These are phyloP conservation scores for Acleris cristana DNA, from an alignment of 2,888 invertebrate genomes.

Conservation along the genomic window DNA sequence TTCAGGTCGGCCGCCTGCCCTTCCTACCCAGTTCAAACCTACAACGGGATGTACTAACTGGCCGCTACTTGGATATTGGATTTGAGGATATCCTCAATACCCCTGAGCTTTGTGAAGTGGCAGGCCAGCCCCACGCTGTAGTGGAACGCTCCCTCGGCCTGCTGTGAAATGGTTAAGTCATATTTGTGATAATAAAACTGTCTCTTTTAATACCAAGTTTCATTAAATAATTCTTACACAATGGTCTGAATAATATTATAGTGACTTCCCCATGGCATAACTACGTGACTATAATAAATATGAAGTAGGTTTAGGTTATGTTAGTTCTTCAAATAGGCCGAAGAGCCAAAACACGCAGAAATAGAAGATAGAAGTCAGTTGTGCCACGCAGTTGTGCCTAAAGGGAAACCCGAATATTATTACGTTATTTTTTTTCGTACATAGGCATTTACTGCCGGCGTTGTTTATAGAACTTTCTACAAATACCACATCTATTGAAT, in stretches of 20 bases:
- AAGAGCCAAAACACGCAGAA: too few species aligned
- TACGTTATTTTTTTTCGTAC: not conserved
- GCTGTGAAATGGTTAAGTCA: conserved; percentile 58
- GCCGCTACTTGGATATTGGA: conserved; percentile 89
- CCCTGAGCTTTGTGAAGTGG: conserved; percentile 88
- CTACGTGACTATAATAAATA: too few species aligned
- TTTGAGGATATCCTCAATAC: conserved; percentile 91
- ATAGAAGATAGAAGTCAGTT: too few species aligned
- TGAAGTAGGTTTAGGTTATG: too few species aligned
- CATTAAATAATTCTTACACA: not conserved
- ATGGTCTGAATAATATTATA: not conserved
- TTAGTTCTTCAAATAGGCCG: too few species aligned
- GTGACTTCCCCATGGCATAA: too few species aligned
- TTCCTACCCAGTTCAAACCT: conserved; percentile 88
- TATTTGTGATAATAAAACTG: conserved; percentile 36
- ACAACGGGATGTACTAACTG: conserved; percentile 88
- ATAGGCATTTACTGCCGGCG: not conserved
- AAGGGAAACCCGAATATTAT: too few species aligned
- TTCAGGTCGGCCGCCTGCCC: conserved; percentile 84
- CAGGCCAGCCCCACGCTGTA: conserved; percentile 92
- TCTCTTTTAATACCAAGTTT: not conserved
- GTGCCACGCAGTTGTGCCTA: too few species aligned
- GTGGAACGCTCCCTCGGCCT: conserved; percentile 90
- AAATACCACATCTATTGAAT: too few species aligned
- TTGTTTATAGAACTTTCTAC: too few species aligned